These are phyloP conservation scores for Sciurus carolinensis DNA, from an alignment of 2,797 vertebrate species.

Conservation along the genomic window DNA sequence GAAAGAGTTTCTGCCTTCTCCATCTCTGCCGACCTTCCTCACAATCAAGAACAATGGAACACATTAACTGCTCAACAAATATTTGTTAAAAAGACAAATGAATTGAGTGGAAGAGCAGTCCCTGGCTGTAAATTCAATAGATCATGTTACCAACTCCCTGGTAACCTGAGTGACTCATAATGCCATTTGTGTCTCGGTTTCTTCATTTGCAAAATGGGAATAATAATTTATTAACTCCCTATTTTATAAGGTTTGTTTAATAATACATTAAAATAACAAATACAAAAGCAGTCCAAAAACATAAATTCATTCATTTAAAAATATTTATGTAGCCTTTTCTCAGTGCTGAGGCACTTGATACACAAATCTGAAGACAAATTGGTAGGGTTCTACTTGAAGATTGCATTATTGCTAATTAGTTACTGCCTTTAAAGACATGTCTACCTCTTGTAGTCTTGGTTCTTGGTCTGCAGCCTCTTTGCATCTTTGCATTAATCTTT, in stretches of 20 bases:
- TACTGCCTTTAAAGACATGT: accelerated
- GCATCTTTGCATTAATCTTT: neutral
- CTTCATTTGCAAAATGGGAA: conserved; percentile 2
- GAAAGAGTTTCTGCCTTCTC: neutral
- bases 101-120: neutral
- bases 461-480: neutral
- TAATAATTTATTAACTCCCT: neutral
- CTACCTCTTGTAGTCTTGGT: neutral
- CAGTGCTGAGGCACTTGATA: neutral
- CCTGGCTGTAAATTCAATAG: neutral
- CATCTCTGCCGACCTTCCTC: neutral
- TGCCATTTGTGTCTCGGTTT: neutral
- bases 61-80: neutral
- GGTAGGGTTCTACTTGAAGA: neutral
- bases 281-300: conserved; percentile 41
- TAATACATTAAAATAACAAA: conserved; percentile 22
- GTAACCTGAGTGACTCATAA: neutral
- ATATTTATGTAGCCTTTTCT: neutral
- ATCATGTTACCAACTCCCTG: neutral
- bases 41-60: neutral
- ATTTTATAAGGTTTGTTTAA: neutral
- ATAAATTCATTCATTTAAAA: conserved; percentile 25
- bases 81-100: neutral
- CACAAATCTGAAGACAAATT: neutral
- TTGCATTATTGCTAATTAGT: neutral